These are phyloP conservation scores for Lampris megalopsis DNA, from an alignment of 2,113 vertebrate genomes.

Conservation along the genomic window DNA sequence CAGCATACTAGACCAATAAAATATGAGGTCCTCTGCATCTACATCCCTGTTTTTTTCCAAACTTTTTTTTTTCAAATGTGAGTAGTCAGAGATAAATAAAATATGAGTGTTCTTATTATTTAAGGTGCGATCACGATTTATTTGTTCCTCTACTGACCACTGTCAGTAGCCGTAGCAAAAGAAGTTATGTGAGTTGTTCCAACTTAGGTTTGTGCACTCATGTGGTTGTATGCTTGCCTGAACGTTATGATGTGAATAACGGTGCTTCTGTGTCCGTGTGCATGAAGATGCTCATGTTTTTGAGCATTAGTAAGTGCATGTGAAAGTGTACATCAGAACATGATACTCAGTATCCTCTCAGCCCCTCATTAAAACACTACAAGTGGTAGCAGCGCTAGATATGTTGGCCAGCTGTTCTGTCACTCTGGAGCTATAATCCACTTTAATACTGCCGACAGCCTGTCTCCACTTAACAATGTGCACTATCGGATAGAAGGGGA, in stretches of 20 bases:
- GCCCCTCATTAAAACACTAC: slow-evolving; percentile 65
- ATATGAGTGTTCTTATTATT: no score
- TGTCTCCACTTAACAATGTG: slow-evolving; percentile 24
- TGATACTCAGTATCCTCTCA: slow-evolving; percentile 23
- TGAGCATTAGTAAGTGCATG: neutral
- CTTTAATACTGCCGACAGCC: slow-evolving; percentile 53
- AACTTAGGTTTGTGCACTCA: slow-evolving; percentile 28
- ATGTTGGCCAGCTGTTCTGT: slow-evolving; percentile 69
- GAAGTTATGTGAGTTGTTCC: slow-evolving; percentile 43
- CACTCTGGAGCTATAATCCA: slow-evolving; percentile 52
- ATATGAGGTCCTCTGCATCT: no score
- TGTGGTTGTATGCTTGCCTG: slow-evolving; percentile 37
- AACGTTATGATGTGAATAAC: slow-evolving; percentile 50
- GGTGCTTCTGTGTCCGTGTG: slow-evolving; percentile 10
- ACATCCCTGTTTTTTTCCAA: no score
- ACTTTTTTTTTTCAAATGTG: no score
- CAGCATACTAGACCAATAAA: no score
- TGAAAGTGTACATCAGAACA: slow-evolving; percentile 5
- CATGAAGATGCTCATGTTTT: neutral
- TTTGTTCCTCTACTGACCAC: no score
- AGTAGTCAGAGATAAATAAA: no score
- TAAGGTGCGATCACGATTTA: no score
- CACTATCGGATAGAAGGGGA: slow-evolving; percentile 28
- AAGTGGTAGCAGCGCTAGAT: slow-evolving; percentile 54
- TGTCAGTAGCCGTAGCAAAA: neutral